These are phyloP conservation scores for Eleginops maclovinus DNA, from an alignment of 2,113 vertebrate species.

Conservation along the genomic window DNA sequence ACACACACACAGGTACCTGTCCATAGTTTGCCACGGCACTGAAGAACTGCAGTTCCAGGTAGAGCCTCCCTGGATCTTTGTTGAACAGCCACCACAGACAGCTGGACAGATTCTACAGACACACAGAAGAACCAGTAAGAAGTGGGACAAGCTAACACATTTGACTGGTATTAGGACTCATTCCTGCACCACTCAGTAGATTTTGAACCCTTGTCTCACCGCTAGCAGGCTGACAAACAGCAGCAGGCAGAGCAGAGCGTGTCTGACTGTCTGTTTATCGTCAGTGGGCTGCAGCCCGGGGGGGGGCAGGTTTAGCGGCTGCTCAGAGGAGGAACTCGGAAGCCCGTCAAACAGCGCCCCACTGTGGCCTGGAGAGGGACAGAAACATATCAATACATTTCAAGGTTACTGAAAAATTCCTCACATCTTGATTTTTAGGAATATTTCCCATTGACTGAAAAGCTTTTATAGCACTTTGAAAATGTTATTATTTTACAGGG, in stretches of 20 bases:
- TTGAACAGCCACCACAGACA: conserved; percentile 98
- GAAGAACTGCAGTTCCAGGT: conserved; percentile 97
- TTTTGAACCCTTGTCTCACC: no score
- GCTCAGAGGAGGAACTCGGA: conserved; percentile 65
- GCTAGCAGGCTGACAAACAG: conserved; percentile 94
- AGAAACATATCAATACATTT: accelerated
- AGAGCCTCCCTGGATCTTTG: conserved; percentile 92
- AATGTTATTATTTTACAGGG: no score
- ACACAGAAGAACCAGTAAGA: conserved; percentile 29
- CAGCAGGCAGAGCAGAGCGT: conserved; percentile 93
- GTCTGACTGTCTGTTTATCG: conserved; percentile 91
- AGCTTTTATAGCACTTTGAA: background rate
- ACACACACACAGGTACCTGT: conserved; percentile 86
- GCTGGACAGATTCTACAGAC: conserved; percentile 92
- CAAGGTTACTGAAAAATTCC: background rate
- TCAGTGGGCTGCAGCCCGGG: conserved; percentile 67
- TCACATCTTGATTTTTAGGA: background rate
- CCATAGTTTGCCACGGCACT: conserved; percentile 97
- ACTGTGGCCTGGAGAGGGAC: conserved; percentile 65
- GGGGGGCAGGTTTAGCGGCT: conserved; percentile 66
- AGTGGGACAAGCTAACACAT: no score
- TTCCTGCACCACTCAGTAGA: no score
- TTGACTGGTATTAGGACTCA: no score
- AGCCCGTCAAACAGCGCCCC: conserved; percentile 83
- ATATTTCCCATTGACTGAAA: background rate